phyloP scores from a whole-genome alignment of 2,797 vertebrate species.

The Meriones psammophilus region DNA sequence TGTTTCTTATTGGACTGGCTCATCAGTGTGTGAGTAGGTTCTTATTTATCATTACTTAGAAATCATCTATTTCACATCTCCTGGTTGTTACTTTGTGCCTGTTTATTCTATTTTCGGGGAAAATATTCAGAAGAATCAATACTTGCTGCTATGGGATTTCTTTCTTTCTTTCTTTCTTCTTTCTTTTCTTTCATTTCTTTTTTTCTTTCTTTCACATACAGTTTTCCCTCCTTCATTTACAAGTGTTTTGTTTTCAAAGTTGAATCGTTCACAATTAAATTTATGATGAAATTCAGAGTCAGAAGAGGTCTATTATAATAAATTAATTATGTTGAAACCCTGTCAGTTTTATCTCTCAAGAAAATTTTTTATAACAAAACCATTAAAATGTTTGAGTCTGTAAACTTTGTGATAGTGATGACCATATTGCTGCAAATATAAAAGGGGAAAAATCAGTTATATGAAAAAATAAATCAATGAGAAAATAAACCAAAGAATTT shows the following conservation, averaged over 20 bases:
- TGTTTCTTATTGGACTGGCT: background rate
- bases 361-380: background rate
- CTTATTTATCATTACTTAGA: background rate
- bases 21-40: background rate
- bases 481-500: conserved; percentile 8
- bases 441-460: background rate
- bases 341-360: conserved; percentile 26
- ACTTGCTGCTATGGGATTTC: background rate
- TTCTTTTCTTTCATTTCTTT: background rate
- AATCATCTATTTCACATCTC: background rate
- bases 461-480: background rate
- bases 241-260: background rate
- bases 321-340: conserved; percentile 22
- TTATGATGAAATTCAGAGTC: background rate
- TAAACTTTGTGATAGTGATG: background rate
- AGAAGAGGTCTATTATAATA: background rate
- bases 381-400: background rate
- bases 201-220: background rate
- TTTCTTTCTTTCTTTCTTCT: background rate
- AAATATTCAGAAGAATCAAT: background rate
- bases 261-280: conserved; percentile 19
- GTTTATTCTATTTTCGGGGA: background rate
- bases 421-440: background rate
- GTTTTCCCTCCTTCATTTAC: background rate
- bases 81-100: background rate